Base-by-base conservation (phyloP, 2,113 vertebrate species). In the Pygoscelis adeliae region DNA sequence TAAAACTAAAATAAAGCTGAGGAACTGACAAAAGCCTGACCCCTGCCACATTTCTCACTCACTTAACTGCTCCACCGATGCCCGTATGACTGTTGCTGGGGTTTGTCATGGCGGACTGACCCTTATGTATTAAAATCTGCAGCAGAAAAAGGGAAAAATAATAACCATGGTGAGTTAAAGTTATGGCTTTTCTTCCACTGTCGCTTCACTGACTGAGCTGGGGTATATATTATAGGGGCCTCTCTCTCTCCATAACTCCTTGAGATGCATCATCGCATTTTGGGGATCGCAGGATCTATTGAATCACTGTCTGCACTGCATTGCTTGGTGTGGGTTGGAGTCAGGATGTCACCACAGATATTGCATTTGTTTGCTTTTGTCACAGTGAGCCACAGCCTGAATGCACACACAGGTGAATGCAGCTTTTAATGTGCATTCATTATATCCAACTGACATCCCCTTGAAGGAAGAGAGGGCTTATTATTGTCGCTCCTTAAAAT, bases 391-490 rank as follows among this genome's bases (percentile, higher is more conserved):
- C 90, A 92, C 71, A 87, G 72, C 62, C 72, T 79, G 83, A 93
- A 96, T 82, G 71, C 81, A 86, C 80, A 93, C 58, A 76, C 80
- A 95, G 96, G 95, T 83, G 85, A 96, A 97, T 80, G 67, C 93
- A 90, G 92, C 72, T 95, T 97, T 94, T 97, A 96, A 96, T 96
- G 85, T 93, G 91, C 90, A 92, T 97, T 97, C 89, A 95, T 97
- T 97, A 96, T 93, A 93, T 83, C 79, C 85, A 81, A 69, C 83
- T 96, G 95, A 94, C 93, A 96, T 96, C 79, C 49, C 83, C 69
- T 91, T 29, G 63, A 94, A 93, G 93, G 85, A 96, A 95, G 93
- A 83, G 93, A 89, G 87, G 55, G 76, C 81, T 92, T 97, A 95
- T 96, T 97, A 96, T 97, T 96, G 93, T 93, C 10, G 0, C 66